Conservation (phyloP, 2,888 invertebrate genomes). For the Plagodis pulveraria region DNA sequence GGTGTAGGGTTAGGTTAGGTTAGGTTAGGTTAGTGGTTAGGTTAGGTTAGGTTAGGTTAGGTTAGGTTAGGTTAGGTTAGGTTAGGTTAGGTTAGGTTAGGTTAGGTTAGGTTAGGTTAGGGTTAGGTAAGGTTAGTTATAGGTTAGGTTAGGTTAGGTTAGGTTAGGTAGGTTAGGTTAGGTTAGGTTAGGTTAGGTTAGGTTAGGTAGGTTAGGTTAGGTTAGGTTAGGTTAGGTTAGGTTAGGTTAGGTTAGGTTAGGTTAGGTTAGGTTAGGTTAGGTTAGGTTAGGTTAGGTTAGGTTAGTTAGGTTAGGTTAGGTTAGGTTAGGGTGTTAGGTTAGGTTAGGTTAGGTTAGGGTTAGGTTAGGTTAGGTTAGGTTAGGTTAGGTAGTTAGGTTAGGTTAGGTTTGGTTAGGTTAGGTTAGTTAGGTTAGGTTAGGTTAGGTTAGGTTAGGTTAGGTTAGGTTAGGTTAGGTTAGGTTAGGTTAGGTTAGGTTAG, state of each 20-base stretch:
- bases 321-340: constrained; percentile 20
- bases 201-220: constrained; percentile 23
- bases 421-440: constrained; percentile 31
- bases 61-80: constrained; percentile 35
- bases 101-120: constrained; percentile 35
- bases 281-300: constrained; percentile 28
- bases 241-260: constrained; percentile 23
- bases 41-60: constrained; percentile 32
- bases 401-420: constrained; percentile 38
- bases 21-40: constrained; percentile 24
- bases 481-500: constrained; percentile 27
- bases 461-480: constrained; percentile 24
- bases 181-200: constrained; percentile 25
- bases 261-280: constrained; percentile 28
- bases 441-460: constrained; percentile 30
- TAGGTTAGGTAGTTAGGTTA: constrained; percentile 20
- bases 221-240: constrained; percentile 20
- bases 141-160: constrained; percentile 40
- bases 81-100: constrained; percentile 39
- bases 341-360: constrained; percentile 25
- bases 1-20: constrained; percentile 26
- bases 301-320: constrained; percentile 24
- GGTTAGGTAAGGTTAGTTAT: constrained; percentile 26
- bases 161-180: constrained; percentile 37
- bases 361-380: constrained; percentile 37